Conservation (phyloP, 2,888 invertebrate genomes). For the Synanthedon formicaeformis region DNA sequence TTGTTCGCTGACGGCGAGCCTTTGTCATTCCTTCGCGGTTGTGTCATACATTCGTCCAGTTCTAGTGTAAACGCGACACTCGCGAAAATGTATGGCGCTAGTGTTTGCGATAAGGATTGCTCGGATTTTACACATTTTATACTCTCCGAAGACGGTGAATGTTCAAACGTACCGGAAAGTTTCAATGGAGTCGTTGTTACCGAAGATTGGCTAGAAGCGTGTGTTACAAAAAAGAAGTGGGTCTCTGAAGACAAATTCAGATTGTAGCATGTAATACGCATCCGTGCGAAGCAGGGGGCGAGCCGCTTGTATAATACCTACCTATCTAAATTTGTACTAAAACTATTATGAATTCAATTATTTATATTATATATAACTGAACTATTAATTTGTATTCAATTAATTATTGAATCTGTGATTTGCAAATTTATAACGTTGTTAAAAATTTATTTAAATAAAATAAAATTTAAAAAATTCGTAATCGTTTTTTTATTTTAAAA, state of each 20-base stretch:
- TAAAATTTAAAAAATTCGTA: no score
- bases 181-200: constrained; percentile 24
- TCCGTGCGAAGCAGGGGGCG: no score
- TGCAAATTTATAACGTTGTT: no score
- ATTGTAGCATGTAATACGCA: neutral
- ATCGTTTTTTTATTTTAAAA: no score
- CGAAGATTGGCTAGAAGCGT: constrained; percentile 44
- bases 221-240: constrained; percentile 16
- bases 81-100: constrained; percentile 40
- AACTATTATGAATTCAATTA: no score
- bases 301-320: no score
- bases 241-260: neutral
- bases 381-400: no score
- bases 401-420: no score
- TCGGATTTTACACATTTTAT: constrained; percentile 37
- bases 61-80: constrained; percentile 16
- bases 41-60: constrained; percentile 19
- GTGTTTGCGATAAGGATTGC: constrained; percentile 16
- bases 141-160: constrained; percentile 13
- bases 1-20: constrained; percentile 41
- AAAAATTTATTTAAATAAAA: no score
- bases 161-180: constrained; percentile 8
- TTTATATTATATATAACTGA: no score
- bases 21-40: constrained; percentile 41
- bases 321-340: no score